Evolutionary conservation across 2,888 invertebrate genomes (phyloP).

Genomic region (Leptopilina drosophilae): DNA sequence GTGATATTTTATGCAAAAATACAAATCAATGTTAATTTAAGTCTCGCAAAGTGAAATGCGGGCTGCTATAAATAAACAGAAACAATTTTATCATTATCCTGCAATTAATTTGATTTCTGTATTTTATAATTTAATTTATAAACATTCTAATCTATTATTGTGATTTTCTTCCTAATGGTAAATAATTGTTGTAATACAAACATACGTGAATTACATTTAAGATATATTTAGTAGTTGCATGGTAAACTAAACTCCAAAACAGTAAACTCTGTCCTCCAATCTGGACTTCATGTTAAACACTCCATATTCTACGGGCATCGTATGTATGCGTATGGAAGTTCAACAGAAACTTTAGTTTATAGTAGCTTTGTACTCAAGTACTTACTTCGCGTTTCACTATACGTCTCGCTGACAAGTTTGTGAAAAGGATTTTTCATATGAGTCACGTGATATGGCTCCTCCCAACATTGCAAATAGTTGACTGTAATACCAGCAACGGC

Average conservation of each 20-base stretch:
- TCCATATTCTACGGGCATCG: neutral
- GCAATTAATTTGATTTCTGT: too few species aligned
- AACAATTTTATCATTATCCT: neutral
- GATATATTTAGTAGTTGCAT: neutral
- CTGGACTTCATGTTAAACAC: neutral
- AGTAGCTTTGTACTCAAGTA: slow-evolving; percentile 56
- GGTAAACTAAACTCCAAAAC: neutral
- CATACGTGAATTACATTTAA: neutral
- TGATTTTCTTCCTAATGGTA: neutral
- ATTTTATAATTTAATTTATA: too few species aligned
- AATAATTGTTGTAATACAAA: neutral
- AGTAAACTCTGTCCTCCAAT: slow-evolving; percentile 22
- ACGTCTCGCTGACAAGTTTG: slow-evolving; percentile 88
- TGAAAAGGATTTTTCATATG: slow-evolving; percentile 92
- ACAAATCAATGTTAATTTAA: neutral
- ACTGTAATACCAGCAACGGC: slow-evolving; percentile 85
- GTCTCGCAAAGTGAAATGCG: neutral
- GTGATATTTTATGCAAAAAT: slow-evolving; percentile 20
- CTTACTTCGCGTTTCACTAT: slow-evolving; percentile 93
- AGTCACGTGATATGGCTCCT: slow-evolving; percentile 87
- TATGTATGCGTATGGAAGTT: neutral
- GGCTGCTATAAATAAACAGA: neutral
- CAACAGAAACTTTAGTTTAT: slow-evolving; percentile 10
- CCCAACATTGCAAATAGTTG: slow-evolving; percentile 82
- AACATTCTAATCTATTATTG: neutral